Evolutionary conservation across 2,888 invertebrate species (phyloP), one percentile per base, ranked within the genome.

Genomic region (Mechanitis mazaeus): DNA sequence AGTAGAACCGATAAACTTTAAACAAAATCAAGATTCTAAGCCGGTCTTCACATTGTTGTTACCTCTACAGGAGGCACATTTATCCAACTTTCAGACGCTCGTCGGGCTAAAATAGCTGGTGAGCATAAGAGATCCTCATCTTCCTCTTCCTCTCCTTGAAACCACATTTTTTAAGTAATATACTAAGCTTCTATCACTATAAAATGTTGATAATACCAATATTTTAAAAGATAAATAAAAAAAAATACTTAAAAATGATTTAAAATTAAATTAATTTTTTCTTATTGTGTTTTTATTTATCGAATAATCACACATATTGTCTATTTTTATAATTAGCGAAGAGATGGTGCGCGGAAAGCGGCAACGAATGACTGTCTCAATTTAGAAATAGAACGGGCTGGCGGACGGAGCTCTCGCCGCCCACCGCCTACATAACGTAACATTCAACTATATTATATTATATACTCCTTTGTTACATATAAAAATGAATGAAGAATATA

Each of bases 41-140:
- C 7, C 38, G 31, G 45, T 20, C 4, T 31, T 1, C 12, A 56
- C 38, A 53, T 56, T 31, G n/a, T 31, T 54, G 61, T 64, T 93
- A 96, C 96, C 96, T 96, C 96, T 65, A 94, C 93, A 58, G 96
- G 96, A 81, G 96, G 96, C 70, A 95, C 94, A 75, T 95, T 94
- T 73, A 96, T 96, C 96, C 96, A 96, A 82, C 96, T 96, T 83
- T 96, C 96, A 31, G 95, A 95, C 57, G 96, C 96, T 71, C 96
- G 91, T 69, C 96, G 91, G 65, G 96, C 96, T 88, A 96, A 92
- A 68, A 96, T 92, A 65, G 96, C 96, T 69, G 96, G 96, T 75
- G 96, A 96, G 89, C 94, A 96, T 92, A 95, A 92, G 73, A 96
- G 92, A 73, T 95, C 95, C 81, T 95, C 96, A 75, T 96, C 96